Conservation (phyloP, 2,797 vertebrate species). For the Myiotriccus ornatus region DNA sequence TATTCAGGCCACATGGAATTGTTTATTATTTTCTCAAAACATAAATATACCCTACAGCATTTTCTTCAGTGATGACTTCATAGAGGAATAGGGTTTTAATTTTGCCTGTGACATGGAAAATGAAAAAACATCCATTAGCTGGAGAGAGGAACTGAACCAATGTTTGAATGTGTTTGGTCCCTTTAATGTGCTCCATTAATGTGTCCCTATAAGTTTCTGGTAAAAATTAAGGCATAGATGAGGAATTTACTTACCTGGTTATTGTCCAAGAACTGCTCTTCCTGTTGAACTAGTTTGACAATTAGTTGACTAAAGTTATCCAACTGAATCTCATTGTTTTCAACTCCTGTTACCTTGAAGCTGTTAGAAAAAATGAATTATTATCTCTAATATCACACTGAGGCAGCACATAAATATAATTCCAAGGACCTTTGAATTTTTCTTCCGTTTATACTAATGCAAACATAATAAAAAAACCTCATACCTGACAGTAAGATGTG, state of each 20-base stretch:
- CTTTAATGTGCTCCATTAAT: background rate
- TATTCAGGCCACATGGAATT: background rate
- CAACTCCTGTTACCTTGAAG: background rate
- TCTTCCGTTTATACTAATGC: background rate
- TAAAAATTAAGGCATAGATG: background rate
- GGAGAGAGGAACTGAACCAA: background rate
- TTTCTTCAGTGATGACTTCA: background rate
- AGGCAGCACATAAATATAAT: background rate
- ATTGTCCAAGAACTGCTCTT: background rate
- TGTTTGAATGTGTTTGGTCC: background rate
- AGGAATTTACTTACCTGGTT: background rate
- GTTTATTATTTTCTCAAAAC: background rate
- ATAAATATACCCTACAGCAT: background rate
- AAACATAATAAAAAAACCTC: background rate
- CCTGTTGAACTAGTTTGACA: background rate
- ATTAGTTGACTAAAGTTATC: conserved; percentile 16
- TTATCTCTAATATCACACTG: background rate
- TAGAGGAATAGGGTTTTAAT: background rate
- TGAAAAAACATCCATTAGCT: background rate
- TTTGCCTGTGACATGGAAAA: background rate
- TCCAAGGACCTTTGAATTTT: background rate
- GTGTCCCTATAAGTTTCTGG: background rate
- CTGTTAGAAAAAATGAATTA: background rate
- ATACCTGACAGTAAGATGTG: background rate
- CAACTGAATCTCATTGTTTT: background rate